Evolutionary conservation across 2,888 invertebrate species (phyloP), one percentile per base, ranked within the genome.

Genomic region (Netelia melanura): DNA sequence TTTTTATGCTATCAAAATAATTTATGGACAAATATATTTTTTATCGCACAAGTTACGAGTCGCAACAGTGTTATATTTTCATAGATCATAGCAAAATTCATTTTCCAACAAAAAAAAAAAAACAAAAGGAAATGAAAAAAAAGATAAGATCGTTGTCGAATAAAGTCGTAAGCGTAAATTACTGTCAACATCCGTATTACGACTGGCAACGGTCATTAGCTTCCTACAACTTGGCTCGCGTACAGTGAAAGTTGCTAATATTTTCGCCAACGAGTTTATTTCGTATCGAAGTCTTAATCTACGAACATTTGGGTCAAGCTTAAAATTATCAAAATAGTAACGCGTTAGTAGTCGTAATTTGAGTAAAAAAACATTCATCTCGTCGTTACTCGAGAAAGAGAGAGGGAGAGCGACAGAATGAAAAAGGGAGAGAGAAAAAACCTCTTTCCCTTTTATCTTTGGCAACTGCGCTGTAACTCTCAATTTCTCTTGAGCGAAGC

Each of bases 401-500:
- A 54, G 54, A 54, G 1, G n/a, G 10, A 54, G 54, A 54, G 54
- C 3, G 52, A n/a, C 52, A 52, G 25, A 25, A 25, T 0, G 54
- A 54, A 14, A 54, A n/a, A 44, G 11, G 17, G 44, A 74, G 44
- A 72, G 21, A 56, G 10, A 30, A 38, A 10, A 65, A 48, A 52
- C 17, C 56, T 84, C 64, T 75, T 58, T 8, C 43, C 61, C 75
- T 70, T 76, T 80, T 75, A 74, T 79, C 71, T 80, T 67, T 43
- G 30, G 48, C 74, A 76, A 74, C 56, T 61, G 48, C 65, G 76
- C 43, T 56, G 65, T 71, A 72, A 84, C 76, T 84, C 84, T 80
- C 80, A 84, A 84, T 81, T 84, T 84, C 76, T 80, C 76, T 72
- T 72, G 71, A 52, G 64, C 65, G 61, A 81, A 81, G 76, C 58